phyloP scores from a whole-genome alignment of 2,797 vertebrate genomes.

The Monodelphis domestica region DNA sequence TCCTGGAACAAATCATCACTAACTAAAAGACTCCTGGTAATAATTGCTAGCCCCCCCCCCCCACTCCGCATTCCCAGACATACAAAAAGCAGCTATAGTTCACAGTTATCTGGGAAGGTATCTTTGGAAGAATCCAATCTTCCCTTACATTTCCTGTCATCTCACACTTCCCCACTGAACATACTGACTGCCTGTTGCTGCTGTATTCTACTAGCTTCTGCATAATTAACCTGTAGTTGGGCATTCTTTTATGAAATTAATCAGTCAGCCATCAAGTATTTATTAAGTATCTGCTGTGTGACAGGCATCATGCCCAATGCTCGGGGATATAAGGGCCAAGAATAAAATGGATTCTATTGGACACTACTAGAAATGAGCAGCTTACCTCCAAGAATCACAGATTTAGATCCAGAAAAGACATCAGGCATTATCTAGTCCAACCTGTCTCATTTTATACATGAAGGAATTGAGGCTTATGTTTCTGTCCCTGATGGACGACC shows the following conservation, averaged over 20 bases:
- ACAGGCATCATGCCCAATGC: neutral
- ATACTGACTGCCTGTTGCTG: neutral
- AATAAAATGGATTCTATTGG: too few relatives aligned
- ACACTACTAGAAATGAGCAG: too few relatives aligned
- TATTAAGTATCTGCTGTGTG: neutral
- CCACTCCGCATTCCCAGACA: neutral
- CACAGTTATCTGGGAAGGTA: neutral
- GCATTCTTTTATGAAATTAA: neutral
- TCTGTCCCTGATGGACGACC: neutral
- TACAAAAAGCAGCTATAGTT: neutral
- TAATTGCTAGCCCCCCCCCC: neutral
- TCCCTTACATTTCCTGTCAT: neutral
- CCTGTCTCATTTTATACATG: conserved; percentile 1
- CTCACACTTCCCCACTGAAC: neutral
- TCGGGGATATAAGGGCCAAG: too few relatives aligned
- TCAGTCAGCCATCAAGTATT: neutral
- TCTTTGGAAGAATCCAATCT: neutral
- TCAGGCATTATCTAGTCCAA: neutral
- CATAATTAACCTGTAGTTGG: neutral
- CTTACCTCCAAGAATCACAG: neutral
- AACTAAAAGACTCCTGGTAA: neutral
- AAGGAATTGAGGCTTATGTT: conserved; percentile 19
- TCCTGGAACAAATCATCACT: neutral
- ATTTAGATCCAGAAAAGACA: neutral
- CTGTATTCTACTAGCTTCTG: neutral